Evolutionary conservation across 2,888 invertebrate species (phyloP).

Genomic region (Cephus sareptanus): DNA sequence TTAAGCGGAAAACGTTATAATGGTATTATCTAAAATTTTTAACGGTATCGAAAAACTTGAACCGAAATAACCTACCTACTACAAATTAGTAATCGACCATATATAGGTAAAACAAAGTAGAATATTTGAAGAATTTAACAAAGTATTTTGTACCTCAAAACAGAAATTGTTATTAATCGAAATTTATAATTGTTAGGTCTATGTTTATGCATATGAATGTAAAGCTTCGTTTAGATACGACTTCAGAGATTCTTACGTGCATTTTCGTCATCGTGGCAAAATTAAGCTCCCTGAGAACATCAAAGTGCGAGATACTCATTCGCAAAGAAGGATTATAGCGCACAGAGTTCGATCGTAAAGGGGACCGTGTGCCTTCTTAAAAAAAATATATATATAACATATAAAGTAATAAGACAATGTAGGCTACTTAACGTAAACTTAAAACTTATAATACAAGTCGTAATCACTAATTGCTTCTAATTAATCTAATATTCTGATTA

Average conservation of each 20-base stretch:
- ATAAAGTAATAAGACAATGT: slow-evolving; percentile 44
- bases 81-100: background rate
- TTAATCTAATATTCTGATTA: slow-evolving; percentile 1
- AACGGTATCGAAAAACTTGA: slow-evolving; percentile 4
- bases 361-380: slow-evolving; percentile 64
- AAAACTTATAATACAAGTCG: slow-evolving; percentile 51
- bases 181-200: background rate
- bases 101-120: background rate
- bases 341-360: slow-evolving; percentile 63
- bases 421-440: slow-evolving; percentile 48
- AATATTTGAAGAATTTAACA: background rate
- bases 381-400: slow-evolving; percentile 39
- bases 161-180: background rate
- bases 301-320: slow-evolving; percentile 55
- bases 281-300: slow-evolving; percentile 58
- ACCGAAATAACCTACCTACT: background rate
- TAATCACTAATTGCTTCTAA: slow-evolving; percentile 39
- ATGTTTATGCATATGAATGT: background rate
- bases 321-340: slow-evolving; percentile 52
- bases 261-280: slow-evolving; percentile 58
- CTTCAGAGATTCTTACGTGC: background rate
- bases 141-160: background rate
- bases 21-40: slow-evolving; percentile 14
- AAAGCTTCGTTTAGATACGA: slow-evolving; percentile 9
- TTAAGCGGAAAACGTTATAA: background rate